Evolutionary conservation across 2,888 invertebrate genomes (phyloP), one percentile per base, ranked within the genome.

Genomic region (Oscheius sp.): DNA sequence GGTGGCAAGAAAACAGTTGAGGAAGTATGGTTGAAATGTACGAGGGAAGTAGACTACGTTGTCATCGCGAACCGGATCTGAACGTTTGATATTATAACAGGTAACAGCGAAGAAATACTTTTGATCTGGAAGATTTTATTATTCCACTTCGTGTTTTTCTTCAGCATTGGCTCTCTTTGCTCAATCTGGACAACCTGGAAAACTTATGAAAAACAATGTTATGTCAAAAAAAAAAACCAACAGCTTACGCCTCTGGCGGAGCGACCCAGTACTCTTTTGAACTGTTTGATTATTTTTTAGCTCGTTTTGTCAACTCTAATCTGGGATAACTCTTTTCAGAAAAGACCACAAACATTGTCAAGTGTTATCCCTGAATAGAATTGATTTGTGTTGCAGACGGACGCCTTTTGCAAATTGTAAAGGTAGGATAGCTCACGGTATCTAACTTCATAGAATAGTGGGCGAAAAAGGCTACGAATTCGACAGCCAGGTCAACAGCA

Each of bases 1-100:
- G 1, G 79, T 75, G 0, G 65, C 53, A 2, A 83, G 70, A 10
- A 83, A 70, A 55, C 83, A 83, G 68, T 83, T 83, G 71, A 81
- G 73, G 55, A 76, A 81, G 68, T 74, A 80, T 68, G 77, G 81
- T 21, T 79, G 75, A 35, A 78, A 79, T 0, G 78, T 68, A 60
- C 77, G 79, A 7, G 76, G 74, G 53, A 80, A 76, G n/a, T 65
- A 51, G 1, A 76, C 73, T 0, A 81, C 76, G 55, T 79, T 80
- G 33, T 80, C 80, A 3, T 75, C 74, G 10, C 78, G 75, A 59
- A 77, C 76, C 10, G 83, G 81, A 60, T 78, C 82, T 79, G 47
- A 57, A 75, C 21, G 21, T 21, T 21, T 21, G 21, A 21, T 21
- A 21, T 29, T 51, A 33, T 66, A 53, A 53, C 13, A 21, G 32